Percentiles rank a stretch among this genome's conserved stretches.
phyloP scores from a whole-genome alignment of 2,888 invertebrate species.

The Eurytoma californica region DNA sequence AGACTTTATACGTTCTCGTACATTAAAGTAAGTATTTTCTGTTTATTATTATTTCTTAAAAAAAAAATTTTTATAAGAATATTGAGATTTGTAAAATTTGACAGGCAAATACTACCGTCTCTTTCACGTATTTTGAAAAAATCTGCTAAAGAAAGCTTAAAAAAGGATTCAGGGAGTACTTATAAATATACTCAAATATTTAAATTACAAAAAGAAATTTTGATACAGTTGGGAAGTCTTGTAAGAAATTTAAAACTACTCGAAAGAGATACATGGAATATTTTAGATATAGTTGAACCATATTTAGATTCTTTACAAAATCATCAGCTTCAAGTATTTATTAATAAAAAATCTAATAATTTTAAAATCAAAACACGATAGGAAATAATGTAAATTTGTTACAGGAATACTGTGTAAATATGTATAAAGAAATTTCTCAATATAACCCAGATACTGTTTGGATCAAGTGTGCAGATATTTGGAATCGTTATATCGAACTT shows the following conservation, averaged over 20 bases:
- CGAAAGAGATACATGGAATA: constrained; percentile 73
- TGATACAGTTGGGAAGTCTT: constrained; percentile 76
- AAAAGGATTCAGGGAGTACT: constrained; percentile 78
- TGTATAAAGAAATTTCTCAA: constrained; percentile 76
- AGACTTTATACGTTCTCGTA: constrained; percentile 83
- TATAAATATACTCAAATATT: constrained; percentile 79
- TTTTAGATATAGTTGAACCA: constrained; percentile 74
- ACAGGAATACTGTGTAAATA: constrained; percentile 77
- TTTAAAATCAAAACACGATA: constrained; percentile 2
- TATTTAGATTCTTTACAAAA: constrained; percentile 81
- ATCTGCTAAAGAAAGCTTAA: constrained; percentile 78
- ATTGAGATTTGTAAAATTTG: constrained; percentile 59
- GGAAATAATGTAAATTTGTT: constrained; percentile 26
- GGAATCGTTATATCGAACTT: constrained; percentile 61
- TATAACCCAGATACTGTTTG: constrained; percentile 75
- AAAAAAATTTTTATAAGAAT: background rate
- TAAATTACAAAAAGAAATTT: constrained; percentile 77
- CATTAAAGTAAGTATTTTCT: constrained; percentile 79
- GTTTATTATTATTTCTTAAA: constrained; percentile 13
- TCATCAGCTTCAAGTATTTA: constrained; percentile 79
- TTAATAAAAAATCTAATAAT: constrained; percentile 18
- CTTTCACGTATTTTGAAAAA: constrained; percentile 78
- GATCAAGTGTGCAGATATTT: constrained; percentile 70
- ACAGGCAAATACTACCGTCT: constrained; percentile 82
- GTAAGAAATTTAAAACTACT: constrained; percentile 75